phyloP scores from a whole-genome alignment of 2,888 invertebrate species.

The Parnassius apollo region DNA sequence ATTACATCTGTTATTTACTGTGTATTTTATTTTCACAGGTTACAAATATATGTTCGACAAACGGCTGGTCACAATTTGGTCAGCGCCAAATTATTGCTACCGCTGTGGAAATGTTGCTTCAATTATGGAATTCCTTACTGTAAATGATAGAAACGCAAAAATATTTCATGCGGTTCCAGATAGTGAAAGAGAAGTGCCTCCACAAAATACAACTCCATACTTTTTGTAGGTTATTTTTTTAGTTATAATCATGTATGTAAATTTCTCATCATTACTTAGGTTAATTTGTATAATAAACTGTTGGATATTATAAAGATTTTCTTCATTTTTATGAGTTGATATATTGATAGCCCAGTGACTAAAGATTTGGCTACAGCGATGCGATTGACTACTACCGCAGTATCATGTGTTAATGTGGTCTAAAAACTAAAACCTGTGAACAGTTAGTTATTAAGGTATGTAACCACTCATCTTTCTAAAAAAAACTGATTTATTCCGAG shows the following conservation, averaged over 20 bases:
- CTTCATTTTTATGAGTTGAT: constrained; percentile 3
- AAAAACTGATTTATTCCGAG: too few relatives aligned
- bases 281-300: constrained; percentile 56
- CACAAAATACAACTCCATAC: constrained; percentile 96
- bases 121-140: constrained; percentile 93
- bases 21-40: constrained; percentile 77
- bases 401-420: too few relatives aligned
- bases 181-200: constrained; percentile 94
- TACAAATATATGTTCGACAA: constrained; percentile 99
- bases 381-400: too few relatives aligned
- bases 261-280: constrained; percentile 49
- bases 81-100: constrained; percentile 99
- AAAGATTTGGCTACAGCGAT: too few relatives aligned
- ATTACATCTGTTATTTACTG: too few relatives aligned
- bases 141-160: constrained; percentile 89
- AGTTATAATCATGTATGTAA: constrained; percentile 53
- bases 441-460: background rate
- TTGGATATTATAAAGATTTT: constrained; percentile 47
- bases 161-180: constrained; percentile 98
- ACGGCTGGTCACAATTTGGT: constrained; percentile 98
- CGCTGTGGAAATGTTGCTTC: constrained; percentile 99
- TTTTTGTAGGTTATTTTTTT: constrained; percentile 86
- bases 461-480: background rate
- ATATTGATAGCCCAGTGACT: too few relatives aligned
- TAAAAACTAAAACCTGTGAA: background rate